Evolutionary conservation across 2,113 vertebrate species (phyloP), one percentile per base, ranked within the genome.

Genomic region (Hippoglossus stenolepis): DNA sequence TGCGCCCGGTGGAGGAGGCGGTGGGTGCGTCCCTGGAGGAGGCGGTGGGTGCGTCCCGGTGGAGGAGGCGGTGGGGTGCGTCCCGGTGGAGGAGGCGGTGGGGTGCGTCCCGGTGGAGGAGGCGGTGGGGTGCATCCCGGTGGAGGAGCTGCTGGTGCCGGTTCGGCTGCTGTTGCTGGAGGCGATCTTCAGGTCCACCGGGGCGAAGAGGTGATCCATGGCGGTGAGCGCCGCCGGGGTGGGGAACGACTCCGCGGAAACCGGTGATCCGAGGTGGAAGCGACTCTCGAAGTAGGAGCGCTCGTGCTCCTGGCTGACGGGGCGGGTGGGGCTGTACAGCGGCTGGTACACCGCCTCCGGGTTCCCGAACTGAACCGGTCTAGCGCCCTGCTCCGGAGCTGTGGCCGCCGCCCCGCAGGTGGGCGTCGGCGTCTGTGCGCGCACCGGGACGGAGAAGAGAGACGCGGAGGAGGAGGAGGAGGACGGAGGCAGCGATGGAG

Each of bases 181-280:
- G 83, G 88, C 93, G 60, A 94, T 91, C 76, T 95, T 92, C 77
- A 95, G 89, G 83, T 95, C 95, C 80, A 92, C 82, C 14, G 93
- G 91, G 10, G 83, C 89, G 70, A 92, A 90, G 20, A 92, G 90
- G 47, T 92, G 92, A 64, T 95, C 95, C 80, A 91, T 70, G 43
- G 90, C 89, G 65, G 72, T 88, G 61, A 94, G 92, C 11, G 92
- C 91, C 0, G 94, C 92, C 1, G 95, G 93, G 9, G 94, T 92
- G 28, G 96, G 96, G 82, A 96, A 97, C 7, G 96, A 96, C 87
- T 96, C 96, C 0, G 96, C 96, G 0, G 96, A 96, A 5, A 94
- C 93, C 0, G 96, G 96, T 0, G 96, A 97, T 13, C 95, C 95
- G 68, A 97, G 94, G 87, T 90, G 95, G 85, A 96, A 95, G 80